These are phyloP conservation scores for Bettongia penicillata DNA, from an alignment of 2,113 vertebrate species.

Conservation along the genomic window DNA sequence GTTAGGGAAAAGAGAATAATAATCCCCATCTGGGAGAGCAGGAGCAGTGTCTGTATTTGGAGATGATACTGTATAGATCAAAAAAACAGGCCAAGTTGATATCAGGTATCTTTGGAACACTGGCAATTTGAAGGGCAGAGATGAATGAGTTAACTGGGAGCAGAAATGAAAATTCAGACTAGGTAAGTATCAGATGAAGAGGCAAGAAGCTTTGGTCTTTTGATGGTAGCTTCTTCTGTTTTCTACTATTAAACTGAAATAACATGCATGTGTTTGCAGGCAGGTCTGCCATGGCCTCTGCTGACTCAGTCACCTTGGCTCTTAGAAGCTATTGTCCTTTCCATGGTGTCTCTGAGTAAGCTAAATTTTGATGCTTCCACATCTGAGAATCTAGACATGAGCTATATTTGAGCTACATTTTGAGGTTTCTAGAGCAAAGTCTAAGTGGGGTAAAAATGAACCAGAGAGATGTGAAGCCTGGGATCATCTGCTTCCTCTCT, in stretches of 20 bases:
- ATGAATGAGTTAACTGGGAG: background rate
- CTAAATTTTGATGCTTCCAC: background rate
- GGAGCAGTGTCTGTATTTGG: background rate
- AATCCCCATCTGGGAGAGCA: background rate
- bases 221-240: background rate
- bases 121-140: background rate
- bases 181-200: background rate
- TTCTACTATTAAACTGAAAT: background rate
- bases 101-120: background rate
- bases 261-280: background rate
- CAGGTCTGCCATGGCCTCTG: background rate
- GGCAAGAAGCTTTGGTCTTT: background rate
- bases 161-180: background rate
- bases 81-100: background rate
- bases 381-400: background rate
- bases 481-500: background rate
- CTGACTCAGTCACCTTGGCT: background rate
- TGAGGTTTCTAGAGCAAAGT: background rate
- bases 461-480: background rate
- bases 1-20: background rate
- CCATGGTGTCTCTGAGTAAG: background rate
- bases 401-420: background rate
- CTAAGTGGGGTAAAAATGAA: background rate
- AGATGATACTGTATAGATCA: background rate
- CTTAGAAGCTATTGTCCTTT: background rate